Base-by-base conservation (phyloP, 2,888 invertebrate genomes). In the Cataglyphis livida region DNA sequence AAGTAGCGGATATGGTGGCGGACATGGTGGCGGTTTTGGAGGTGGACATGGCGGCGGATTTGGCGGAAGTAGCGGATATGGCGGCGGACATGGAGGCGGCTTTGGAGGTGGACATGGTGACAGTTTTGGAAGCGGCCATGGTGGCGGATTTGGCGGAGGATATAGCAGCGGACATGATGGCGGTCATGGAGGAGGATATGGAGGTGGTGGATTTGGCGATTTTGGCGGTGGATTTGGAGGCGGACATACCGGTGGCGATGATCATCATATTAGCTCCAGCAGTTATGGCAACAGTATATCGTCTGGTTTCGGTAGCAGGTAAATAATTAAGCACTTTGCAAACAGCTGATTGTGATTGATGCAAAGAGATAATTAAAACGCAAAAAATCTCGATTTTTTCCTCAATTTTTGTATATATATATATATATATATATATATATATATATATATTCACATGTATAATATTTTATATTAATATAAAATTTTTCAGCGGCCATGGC, bases 301-400 rank as follows among this genome's bases (percentile, higher is more conserved):
- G 3, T 89, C 90, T 28, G 87, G 90, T 28, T 91, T 92, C 51
- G 91, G 91, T 41, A 89, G 91, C 90, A 91, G 93, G 92, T 93
- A 85, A 81, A 73, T 75, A 12, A 61, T 9, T 5, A 21, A 48
- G n/a, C 51, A n/a, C 6, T n/a, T 74, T 74, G 28, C 1, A 10
- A 1, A 59, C 1, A 3, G 61, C 0, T 35, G 21, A 35, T 48
- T 25, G 1, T 3, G 12, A 75, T 75, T 0, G 6, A 66, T 32
- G 18, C 1, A 25, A 35, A 65, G 6, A 76, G 2, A 18, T 1
- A 9, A 32, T 64, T 32, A 38, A 1, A 32, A n/a, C 25, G 3
- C 0, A 3, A 44, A 65, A 54, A 38, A 12, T 21, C 12, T 66
- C 10, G 0, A 66, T 21, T 28, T 28, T 25, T 65, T 5, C 25